A percentile compares a stretch with the other conserved stretches of the same genome.
Conservation (phyloP, 2,888 invertebrate genomes). For the Luperina testacea region DNA sequence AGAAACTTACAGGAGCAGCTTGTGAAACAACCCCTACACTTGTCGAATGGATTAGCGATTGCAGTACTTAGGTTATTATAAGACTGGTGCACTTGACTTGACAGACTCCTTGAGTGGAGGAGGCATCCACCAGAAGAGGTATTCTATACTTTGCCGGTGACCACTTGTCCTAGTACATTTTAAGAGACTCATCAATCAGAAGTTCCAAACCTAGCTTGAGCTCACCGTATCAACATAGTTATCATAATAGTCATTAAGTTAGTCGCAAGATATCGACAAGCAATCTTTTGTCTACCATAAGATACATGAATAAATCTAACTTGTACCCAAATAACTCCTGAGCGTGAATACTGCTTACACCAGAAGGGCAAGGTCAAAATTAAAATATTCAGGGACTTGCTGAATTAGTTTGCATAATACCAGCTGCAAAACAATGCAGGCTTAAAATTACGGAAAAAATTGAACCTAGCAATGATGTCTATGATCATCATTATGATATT, state of each 20-base stretch:
- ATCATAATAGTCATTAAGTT: neutral
- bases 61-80: neutral
- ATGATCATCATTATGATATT: slow-evolving; percentile 4
- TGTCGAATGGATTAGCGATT: neutral
- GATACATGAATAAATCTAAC: neutral
- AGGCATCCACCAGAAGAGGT: neutral
- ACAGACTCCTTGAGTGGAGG: neutral
- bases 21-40: neutral
- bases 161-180: too few species aligned
- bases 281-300: neutral
- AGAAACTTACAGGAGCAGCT: neutral
- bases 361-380: slow-evolving; percentile 34
- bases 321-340: neutral
- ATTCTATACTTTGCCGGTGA: neutral
- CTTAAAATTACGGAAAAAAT: neutral
- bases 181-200: neutral
- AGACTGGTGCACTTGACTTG: neutral
- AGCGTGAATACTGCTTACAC: neutral
- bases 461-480: neutral
- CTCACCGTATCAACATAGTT: neutral
- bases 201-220: neutral
- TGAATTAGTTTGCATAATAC: neutral
- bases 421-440: neutral
- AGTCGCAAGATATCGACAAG: neutral
- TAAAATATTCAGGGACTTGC: slow-evolving; percentile 28